Evolutionary conservation across 1,140 invertebrate species (phyloP).

Genomic region (Panagrolaimus sp.): DNA sequence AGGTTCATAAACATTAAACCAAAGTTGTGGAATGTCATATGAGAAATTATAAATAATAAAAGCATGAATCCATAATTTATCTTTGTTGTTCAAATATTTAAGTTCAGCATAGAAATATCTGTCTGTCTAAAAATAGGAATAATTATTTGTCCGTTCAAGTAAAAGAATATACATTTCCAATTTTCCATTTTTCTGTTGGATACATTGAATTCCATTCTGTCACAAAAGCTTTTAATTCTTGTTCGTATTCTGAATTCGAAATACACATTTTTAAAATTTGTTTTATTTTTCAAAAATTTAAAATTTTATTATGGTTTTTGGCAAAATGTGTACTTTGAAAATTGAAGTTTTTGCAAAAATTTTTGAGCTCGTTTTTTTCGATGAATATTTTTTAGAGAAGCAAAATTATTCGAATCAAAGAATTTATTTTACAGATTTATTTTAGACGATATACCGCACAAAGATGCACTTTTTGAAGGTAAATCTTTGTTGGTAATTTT

Average conservation of each 20-base stretch:
- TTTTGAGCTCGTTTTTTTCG: no score
- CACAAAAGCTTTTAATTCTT: conserved; percentile 4
- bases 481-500: no score
- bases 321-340: no score
- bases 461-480: no score
- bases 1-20: conserved; percentile 15
- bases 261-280: conserved; percentile 9
- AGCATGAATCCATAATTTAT: conserved; percentile 12
- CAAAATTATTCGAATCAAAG: no score
- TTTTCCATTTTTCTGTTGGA: not conserved
- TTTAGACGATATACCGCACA: no score
- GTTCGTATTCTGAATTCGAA: not conserved
- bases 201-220: conserved; percentile 1
- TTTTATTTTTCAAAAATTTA: no score
- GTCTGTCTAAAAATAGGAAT: not conserved
- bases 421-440: no score
- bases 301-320: no score
- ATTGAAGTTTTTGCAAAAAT: no score
- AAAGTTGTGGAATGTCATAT: conserved; percentile 1
- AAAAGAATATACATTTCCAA: not conserved
- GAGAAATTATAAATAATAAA: conserved; percentile 7
- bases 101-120: not conserved
- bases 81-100: not conserved
- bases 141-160: not conserved
- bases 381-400: no score